Evolutionary conservation across 2,797 vertebrate genomes (phyloP), one percentile per base, ranked within the genome.

Genomic region (Sebastes alutus): DNA sequence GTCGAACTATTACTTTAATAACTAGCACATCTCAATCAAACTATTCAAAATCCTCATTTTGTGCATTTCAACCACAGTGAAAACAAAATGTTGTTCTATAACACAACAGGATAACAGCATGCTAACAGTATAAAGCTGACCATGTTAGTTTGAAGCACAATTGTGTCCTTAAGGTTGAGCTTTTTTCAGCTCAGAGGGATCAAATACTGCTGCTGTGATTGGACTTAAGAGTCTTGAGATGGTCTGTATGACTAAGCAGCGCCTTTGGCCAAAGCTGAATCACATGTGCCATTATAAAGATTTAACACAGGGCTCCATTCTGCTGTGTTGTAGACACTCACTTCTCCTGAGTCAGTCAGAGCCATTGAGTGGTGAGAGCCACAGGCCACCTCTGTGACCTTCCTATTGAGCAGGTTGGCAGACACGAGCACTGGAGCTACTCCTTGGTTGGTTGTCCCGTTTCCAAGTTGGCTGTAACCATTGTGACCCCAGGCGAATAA

Each of bases 401-500:
- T 98, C 93, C 97, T 99, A 85, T 96, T 94, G 86, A 97, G 93
- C 79, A 99, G 95, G 88, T 96, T 98, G 87, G 97, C 96, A 13
- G 97, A 97, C 87, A 99, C 96, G 18, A 97, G 96, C 81, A 97
- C 89, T 7, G 98, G 98, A 75, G 96, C 94, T 9, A 97, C 93
- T 33, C 97, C 98, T 89, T 98, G 98, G 91, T 97, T 98, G 75
- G 97, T 97, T 14, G 97, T 97, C 76, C 98, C 98, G 23, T 99
- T 99, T 46, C 98, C 98, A 84, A 99, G 95, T 22, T 99, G 98
- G 94, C 98, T 98, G 90, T 99, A 99, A 75, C 97, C 97, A 30
- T 99, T 99, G 81, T 99, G 98, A 13, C 98, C 98, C 98, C 98
- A 99, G 30, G 98, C 96, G 75, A 97, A 99, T 3, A 99, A 94